These are phyloP conservation scores for Drosophila albomicans DNA, from an alignment of 1,140 invertebrate species.

Conservation along the genomic window DNA sequence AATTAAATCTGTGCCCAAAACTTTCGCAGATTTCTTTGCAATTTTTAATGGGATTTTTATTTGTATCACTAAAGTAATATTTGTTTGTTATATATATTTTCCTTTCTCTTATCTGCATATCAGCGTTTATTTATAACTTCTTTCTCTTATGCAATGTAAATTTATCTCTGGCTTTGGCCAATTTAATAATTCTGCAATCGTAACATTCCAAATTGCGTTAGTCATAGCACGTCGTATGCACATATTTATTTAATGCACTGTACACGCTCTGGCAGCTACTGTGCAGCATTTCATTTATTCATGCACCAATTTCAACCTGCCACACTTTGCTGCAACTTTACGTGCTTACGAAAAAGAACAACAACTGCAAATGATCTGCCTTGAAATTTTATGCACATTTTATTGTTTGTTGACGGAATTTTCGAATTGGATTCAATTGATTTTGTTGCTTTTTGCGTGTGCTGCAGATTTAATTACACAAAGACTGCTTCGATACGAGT, in stretches of 20 bases:
- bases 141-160: slow-evolving; percentile 12
- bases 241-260: slow-evolving; percentile 48
- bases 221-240: slow-evolving; percentile 40
- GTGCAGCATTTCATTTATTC: slow-evolving; percentile 23
- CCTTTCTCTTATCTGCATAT: slow-evolving; percentile 9
- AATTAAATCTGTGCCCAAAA: neutral
- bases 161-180: slow-evolving; percentile 10
- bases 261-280: slow-evolving; percentile 11
- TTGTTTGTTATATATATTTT: neutral
- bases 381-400: slow-evolving; percentile 69
- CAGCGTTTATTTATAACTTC: slow-evolving; percentile 9
- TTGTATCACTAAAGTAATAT: neutral
- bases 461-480: slow-evolving; percentile 19
- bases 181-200: slow-evolving; percentile 19
- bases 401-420: slow-evolving; percentile 64
- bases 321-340: slow-evolving; percentile 24
- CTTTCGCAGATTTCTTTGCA: neutral
- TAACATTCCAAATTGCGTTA: slow-evolving; percentile 39
- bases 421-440: slow-evolving; percentile 29
- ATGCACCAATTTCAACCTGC: slow-evolving; percentile 49
- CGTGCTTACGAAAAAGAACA: slow-evolving; percentile 31
- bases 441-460: slow-evolving; percentile 29
- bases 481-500: neutral
- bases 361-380: slow-evolving; percentile 51
- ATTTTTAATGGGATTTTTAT: neutral